Conservation (phyloP, 2,797 vertebrate species). For the Emys orbicularis region DNA sequence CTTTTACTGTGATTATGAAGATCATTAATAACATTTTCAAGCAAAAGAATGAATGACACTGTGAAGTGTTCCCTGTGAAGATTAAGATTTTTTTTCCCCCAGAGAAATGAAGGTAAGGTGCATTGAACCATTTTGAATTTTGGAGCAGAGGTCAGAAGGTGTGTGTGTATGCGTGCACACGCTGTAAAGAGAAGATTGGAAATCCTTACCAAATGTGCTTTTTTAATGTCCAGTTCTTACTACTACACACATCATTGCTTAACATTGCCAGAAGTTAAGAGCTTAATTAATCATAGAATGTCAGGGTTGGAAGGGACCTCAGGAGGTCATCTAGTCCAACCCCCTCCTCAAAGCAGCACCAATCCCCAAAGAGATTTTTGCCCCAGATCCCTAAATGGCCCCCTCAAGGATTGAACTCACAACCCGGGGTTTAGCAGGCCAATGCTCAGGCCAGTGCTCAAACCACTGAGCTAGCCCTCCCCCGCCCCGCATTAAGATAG, state of each 20-base stretch:
- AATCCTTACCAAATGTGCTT: not conserved
- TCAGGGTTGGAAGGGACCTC: too few relatives aligned
- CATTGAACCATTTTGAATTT: not conserved
- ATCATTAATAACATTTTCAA: not conserved
- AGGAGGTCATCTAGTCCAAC: too few relatives aligned
- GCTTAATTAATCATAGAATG: not conserved
- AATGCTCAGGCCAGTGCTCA: too few relatives aligned
- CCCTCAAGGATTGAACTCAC: too few relatives aligned
- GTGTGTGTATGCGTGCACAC: too few relatives aligned
- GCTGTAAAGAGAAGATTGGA: accelerated
- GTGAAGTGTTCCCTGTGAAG: not conserved
- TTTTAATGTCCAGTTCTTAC: accelerated
- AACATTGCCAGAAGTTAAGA: not conserved
- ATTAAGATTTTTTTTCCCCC: not conserved
- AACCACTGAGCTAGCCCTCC: too few relatives aligned
- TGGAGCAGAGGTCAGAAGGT: not conserved
- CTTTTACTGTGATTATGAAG: accelerated
- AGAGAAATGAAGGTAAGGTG: slow-evolving; percentile 14
- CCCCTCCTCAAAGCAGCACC: too few relatives aligned
- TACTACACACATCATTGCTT: accelerated
- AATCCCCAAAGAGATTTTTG: too few relatives aligned
- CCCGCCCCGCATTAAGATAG: not conserved
- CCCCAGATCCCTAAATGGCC: too few relatives aligned
- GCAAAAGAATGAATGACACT: not conserved
- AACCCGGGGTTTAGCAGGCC: too few relatives aligned